Percentiles rank a stretch among this genome's conserved stretches.
These are phyloP conservation scores for Scalopus aquaticus DNA, from an alignment of 2,113 vertebrate genomes.

Conservation along the genomic window DNA sequence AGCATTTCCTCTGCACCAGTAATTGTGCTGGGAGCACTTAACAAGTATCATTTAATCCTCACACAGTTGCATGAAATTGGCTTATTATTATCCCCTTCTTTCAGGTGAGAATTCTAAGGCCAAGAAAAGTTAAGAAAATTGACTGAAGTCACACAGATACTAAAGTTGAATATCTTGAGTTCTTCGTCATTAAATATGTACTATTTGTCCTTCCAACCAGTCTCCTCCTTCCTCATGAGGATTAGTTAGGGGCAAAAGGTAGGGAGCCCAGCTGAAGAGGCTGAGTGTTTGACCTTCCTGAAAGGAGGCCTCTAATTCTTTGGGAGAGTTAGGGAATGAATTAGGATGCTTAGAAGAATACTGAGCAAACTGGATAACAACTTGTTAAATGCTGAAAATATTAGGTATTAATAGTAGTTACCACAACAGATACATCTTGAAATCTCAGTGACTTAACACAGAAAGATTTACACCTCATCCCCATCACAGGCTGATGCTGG, in stretches of 20 bases:
- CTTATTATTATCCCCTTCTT: not conserved
- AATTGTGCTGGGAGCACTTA: not conserved
- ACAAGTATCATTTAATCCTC: not conserved
- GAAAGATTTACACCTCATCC: not conserved
- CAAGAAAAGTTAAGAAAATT: not conserved
- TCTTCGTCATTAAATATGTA: not conserved
- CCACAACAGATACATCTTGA: conserved; percentile 32
- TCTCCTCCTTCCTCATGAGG: not conserved
- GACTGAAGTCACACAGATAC: not conserved
- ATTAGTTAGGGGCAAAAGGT: not conserved
- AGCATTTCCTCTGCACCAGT: not conserved
- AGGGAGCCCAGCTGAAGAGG: not conserved
- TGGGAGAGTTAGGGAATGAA: not conserved
- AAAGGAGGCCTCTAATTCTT: not conserved
- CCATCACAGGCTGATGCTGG: not conserved
- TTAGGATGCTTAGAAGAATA: conserved; percentile 39
- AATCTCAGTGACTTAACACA: conserved; percentile 30
- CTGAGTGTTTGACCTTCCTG: not conserved
- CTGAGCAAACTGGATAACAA: conserved; percentile 22
- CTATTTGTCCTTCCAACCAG: not conserved
- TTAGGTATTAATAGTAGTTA: conserved; percentile 29
- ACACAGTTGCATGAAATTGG: not conserved
- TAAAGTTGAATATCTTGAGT: not conserved
- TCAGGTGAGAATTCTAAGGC: not conserved
- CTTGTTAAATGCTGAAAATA: not conserved